Conservation (phyloP, 1,140 invertebrate genomes). For the Anagrus nilaparvatae region DNA sequence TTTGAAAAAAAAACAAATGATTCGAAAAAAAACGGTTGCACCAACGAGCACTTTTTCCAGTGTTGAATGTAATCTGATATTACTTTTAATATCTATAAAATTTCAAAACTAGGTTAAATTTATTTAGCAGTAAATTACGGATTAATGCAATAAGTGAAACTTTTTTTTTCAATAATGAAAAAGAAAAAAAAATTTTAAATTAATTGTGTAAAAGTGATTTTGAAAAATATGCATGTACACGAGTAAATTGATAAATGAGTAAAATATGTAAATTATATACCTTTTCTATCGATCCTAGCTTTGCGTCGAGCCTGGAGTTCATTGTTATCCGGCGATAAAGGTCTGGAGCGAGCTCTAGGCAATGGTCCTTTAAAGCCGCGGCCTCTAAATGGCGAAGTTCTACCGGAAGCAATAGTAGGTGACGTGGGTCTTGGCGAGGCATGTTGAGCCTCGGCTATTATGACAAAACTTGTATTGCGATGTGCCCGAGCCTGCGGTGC, state of each 20-base stretch:
- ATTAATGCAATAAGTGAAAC: constrained; percentile 1
- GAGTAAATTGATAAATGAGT: not conserved
- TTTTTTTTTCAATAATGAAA: too few species aligned
- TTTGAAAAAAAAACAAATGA: too few species aligned
- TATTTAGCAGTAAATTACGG: not conserved
- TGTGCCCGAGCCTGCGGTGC: constrained; percentile 28
- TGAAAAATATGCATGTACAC: not conserved
- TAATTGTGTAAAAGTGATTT: too few species aligned
- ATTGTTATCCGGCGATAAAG: constrained; percentile 26
- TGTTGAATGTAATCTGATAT: too few species aligned
- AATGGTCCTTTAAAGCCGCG: constrained; percentile 46
- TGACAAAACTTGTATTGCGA: constrained; percentile 46
- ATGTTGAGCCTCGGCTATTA: constrained; percentile 44
- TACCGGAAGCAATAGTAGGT: constrained; percentile 30
- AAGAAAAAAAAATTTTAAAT: too few species aligned
- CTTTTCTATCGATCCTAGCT: constrained; percentile 24
- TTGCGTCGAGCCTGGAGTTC: constrained; percentile 11
- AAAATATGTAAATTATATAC: constrained; percentile 22
- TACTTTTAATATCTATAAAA: constrained; percentile 8
- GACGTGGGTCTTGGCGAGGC: constrained; percentile 34
- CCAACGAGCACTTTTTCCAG: too few species aligned
- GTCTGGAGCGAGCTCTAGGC: constrained; percentile 31
- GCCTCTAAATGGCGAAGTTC: constrained; percentile 47
- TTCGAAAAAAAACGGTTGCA: too few species aligned
- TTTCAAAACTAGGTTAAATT: constrained; percentile 1